phyloP scores from a whole-genome alignment of 2,888 invertebrate species.

The Acrocyrtus sp. region DNA sequence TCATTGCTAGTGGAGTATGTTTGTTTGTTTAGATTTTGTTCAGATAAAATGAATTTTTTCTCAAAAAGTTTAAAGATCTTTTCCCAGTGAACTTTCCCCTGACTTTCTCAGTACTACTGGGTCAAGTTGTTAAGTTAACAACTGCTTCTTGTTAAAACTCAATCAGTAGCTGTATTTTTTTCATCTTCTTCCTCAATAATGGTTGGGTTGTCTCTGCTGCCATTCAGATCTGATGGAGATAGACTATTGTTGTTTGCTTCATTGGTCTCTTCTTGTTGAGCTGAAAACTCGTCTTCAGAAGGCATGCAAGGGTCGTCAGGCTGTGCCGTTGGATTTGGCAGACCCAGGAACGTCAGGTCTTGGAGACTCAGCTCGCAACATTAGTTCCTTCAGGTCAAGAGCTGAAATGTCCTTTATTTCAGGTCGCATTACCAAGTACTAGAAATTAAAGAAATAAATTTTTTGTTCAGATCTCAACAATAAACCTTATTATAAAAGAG shows the following conservation, averaged over 20 bases:
- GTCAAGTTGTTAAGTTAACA: too few species aligned
- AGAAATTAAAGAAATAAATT: too few species aligned
- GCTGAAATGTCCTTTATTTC: constrained; percentile 62
- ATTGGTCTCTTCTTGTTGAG: constrained; percentile 35
- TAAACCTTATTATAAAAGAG: constrained; percentile 4
- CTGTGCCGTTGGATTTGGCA: constrained; percentile 9
- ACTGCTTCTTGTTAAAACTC: too few species aligned
- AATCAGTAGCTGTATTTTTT: constrained; percentile 23
- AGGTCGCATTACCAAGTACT: constrained; percentile 63
- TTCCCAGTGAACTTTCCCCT: too few species aligned
- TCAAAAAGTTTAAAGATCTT: too few species aligned
- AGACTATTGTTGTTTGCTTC: constrained; percentile 43
- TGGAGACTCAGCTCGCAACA: constrained; percentile 40
- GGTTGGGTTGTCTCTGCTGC: constrained; percentile 58
- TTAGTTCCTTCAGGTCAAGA: constrained; percentile 59
- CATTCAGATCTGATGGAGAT: constrained; percentile 50
- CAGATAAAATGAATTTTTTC: too few species aligned
- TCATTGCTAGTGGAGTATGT: background rate
- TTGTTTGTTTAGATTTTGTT: too few species aligned
- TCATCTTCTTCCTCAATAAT: constrained; percentile 63
- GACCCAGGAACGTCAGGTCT: constrained; percentile 13
- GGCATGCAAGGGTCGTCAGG: background rate
- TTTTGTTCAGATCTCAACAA: constrained; percentile 93
- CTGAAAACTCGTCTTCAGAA: constrained; percentile 13
- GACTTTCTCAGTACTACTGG: too few species aligned